Conservation (phyloP, 2,888 invertebrate genomes). For the Limnephilus marmoratus region DNA sequence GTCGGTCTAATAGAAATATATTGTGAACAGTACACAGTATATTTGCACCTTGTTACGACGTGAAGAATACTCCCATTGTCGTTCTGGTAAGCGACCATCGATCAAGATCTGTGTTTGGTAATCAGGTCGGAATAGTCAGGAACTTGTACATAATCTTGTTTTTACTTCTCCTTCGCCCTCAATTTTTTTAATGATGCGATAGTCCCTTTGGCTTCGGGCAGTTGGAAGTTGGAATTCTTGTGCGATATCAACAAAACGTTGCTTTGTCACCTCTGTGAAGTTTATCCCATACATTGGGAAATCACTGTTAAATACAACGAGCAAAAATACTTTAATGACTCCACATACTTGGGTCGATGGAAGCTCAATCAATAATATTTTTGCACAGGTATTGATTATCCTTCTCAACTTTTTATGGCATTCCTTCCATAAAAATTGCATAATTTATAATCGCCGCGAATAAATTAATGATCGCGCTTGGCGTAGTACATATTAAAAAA, state of each 20-base stretch:
- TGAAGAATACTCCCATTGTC: too few species aligned
- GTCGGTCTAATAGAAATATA: background rate
- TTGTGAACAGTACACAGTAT: background rate
- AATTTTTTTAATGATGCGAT: background rate
- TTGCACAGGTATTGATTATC: background rate
- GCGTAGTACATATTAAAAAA: background rate
- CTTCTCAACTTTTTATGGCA: background rate
- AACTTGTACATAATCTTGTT: too few species aligned
- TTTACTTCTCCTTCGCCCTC: too few species aligned
- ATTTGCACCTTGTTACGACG: too few species aligned
- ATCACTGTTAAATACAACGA: background rate
- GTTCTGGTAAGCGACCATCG: background rate
- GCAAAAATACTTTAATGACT: background rate
- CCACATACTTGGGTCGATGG: background rate
- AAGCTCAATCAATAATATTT: background rate
- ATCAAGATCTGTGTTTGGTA: background rate
- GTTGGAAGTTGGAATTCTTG: background rate
- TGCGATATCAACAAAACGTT: background rate
- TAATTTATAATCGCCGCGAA: constrained; percentile 1
- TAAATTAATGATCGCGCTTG: constrained; percentile 27
- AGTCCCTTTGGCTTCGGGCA: background rate
- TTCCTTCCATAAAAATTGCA: background rate
- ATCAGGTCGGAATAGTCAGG: background rate
- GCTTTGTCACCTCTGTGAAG: background rate
- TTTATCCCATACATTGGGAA: background rate